Conservation (phyloP, 2,888 invertebrate genomes). For the Oscheius sp. region DNA sequence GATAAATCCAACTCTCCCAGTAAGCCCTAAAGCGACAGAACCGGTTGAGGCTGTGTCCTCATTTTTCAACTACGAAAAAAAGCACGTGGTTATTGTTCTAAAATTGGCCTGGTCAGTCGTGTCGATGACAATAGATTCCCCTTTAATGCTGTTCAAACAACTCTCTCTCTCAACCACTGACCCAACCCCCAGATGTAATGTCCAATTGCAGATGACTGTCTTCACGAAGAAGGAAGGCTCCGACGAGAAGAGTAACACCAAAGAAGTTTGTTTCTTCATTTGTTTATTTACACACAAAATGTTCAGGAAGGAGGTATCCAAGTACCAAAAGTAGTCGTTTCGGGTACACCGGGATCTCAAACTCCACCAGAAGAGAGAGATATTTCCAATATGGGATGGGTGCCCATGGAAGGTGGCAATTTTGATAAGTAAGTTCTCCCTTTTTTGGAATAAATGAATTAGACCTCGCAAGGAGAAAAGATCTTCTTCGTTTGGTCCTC, state of each 20-base stretch:
- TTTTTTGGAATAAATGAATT: background rate
- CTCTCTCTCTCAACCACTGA: no score
- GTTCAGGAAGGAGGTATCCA: conserved; percentile 2
- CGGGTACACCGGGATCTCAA: conserved; percentile 25
- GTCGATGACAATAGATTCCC: background rate
- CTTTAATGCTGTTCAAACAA: conserved; percentile 27
- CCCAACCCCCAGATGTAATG: conserved; percentile 1
- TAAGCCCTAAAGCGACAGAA: background rate
- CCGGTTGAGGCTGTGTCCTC: background rate
- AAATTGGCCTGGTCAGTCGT: conserved; percentile 10
- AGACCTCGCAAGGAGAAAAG: conserved; percentile 51
- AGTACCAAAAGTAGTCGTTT: conserved; percentile 48
- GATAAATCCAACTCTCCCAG: no score
- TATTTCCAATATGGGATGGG: conserved; percentile 53
- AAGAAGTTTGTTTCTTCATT: background rate
- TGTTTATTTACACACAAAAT: background rate
- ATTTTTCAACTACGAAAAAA: background rate
- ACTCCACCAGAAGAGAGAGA: conserved; percentile 41
- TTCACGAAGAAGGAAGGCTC: conserved; percentile 54
- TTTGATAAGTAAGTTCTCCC: conserved; percentile 42
- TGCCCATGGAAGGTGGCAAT: conserved; percentile 56
- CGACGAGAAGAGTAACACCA: conserved; percentile 43
- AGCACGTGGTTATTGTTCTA: background rate
- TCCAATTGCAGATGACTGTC: conserved; percentile 50
- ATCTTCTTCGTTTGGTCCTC: conserved; percentile 58